A percentile compares a stretch with the other conserved stretches of the same genome.
Conservation (phyloP, 2,113 vertebrate species). For the Rana temporaria region DNA sequence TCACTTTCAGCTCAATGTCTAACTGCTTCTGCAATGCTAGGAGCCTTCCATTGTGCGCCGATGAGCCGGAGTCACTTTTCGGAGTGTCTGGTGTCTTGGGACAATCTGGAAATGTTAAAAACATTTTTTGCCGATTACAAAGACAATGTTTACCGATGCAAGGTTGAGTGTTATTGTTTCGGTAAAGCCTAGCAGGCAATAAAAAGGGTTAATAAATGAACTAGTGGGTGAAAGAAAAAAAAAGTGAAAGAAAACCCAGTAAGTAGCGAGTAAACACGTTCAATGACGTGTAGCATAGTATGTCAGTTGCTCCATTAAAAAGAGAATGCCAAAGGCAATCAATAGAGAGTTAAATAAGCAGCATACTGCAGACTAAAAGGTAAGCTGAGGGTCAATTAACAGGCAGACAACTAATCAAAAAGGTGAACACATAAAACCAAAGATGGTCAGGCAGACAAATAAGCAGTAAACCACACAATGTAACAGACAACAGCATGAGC, state of each 20-base stretch:
- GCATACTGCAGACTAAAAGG: not conserved
- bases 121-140: not conserved
- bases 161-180: not conserved
- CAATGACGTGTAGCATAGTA: not conserved
- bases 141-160: not conserved
- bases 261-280: not conserved
- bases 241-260: not conserved
- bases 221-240: not conserved
- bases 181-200: not conserved
- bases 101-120: constrained; percentile 79
- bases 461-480: no score
- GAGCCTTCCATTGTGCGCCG: constrained; percentile 86
- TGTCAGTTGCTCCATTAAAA: no score
- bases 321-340: not conserved
- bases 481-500: no score
- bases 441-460: no score
- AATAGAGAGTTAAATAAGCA: not conserved
- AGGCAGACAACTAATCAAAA: no score
- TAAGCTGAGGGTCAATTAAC: no score
- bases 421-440: no score
- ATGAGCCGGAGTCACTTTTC: constrained; percentile 85
- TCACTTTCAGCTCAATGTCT: constrained; percentile 97
- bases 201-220: constrained; percentile 19
- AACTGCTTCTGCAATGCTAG: constrained; percentile 93
- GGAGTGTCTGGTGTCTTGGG: constrained; percentile 93